Base-by-base conservation (phyloP, 2,113 vertebrate genomes). In the Artemisiospiza belli region DNA sequence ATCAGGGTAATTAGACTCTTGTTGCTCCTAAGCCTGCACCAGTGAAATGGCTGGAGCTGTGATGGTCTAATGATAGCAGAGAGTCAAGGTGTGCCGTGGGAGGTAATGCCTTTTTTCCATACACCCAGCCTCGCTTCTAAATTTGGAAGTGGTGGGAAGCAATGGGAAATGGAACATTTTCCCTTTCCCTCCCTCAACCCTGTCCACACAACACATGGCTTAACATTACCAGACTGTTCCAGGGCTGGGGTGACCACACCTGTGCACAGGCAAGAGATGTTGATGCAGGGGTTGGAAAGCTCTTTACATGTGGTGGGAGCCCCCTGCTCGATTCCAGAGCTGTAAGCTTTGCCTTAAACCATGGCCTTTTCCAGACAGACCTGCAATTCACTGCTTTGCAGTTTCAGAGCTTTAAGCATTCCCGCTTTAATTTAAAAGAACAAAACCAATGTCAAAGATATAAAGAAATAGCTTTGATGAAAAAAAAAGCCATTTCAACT, bases 161-260 rank as follows among this genome's bases (percentile, higher is more conserved):
- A 19, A 22, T 51, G 68, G 79, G 83, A 94, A 96, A 83, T 68
- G 44, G 44, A 59, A 84, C 41, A 81, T 85, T 94, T 95, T 95
- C 83, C 79, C 75, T 88, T 78, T 84, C 75, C 91, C 91, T 80
- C 37, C 68, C 64, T 75, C 86, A 63, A 57, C 63, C 41, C 6
- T 9, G 2, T 44, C 90, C 58, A 35, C 6, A 25, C 23, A 80
- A 15, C 0, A 0, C 31, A 37, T 64, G 57, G 76, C 25, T 79
- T 52, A n/a, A 49, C 58, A 55, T 81, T 74, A 49, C 41, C 15
- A 1, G 18, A 17, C n/a, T 94, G 76, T 93, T 89, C 79, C 92
- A 89, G 68, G 7, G 6, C 27, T 47, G 41, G 31, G 8, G 11
- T 62, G 55, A 81, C n/a, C 83, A 39, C 63, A 79, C 66, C 69